phyloP scores from a whole-genome alignment of 2,113 vertebrate species.

The Hippocampus zosterae region DNA sequence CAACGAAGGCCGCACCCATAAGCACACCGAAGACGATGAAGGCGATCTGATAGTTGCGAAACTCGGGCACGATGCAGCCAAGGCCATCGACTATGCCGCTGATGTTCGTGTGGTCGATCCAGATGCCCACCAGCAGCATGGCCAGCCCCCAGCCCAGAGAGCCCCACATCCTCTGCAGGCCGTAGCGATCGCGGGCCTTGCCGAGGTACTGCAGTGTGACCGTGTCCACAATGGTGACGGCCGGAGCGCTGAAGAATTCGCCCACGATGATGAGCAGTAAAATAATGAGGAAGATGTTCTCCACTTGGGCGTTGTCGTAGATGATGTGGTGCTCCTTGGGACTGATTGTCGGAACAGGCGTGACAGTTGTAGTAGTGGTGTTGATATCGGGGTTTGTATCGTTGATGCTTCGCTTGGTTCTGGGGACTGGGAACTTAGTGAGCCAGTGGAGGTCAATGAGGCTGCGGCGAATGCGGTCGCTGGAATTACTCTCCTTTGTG shows the following conservation, averaged over 20 bases:
- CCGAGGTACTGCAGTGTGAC: conserved; percentile 93
- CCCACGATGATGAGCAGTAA: conserved; percentile 91
- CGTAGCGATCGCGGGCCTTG: conserved; percentile 88
- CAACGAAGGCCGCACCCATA: conserved; percentile 84
- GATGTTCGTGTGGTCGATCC: conserved; percentile 88
- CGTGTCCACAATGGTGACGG: conserved; percentile 94
- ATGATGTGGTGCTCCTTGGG: conserved; percentile 35
- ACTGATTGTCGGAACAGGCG: conserved; percentile 43
- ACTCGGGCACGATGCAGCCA: conserved; percentile 79
- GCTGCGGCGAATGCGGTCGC: conserved; percentile 36
- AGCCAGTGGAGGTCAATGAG: rapidly evolving
- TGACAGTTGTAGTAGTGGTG: conserved; percentile 17
- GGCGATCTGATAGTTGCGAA: conserved; percentile 87
- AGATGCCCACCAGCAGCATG: conserved; percentile 93
- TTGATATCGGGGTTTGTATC: background rate
- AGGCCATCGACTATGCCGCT: conserved; percentile 66
- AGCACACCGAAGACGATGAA: conserved; percentile 94
- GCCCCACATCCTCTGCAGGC: conserved; percentile 97
- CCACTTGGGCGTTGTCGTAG: conserved; percentile 81
- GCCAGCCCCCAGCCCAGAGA: conserved; percentile 96
- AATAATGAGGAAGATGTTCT: conserved; percentile 90
- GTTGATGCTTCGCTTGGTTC: conserved; percentile 28
- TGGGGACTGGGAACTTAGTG: background rate
- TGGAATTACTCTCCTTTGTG: conserved; percentile 15
- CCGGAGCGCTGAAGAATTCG: conserved; percentile 96